Evolutionary conservation across 2,888 invertebrate genomes (phyloP).

Genomic region (Epirrhoe alternata): DNA sequence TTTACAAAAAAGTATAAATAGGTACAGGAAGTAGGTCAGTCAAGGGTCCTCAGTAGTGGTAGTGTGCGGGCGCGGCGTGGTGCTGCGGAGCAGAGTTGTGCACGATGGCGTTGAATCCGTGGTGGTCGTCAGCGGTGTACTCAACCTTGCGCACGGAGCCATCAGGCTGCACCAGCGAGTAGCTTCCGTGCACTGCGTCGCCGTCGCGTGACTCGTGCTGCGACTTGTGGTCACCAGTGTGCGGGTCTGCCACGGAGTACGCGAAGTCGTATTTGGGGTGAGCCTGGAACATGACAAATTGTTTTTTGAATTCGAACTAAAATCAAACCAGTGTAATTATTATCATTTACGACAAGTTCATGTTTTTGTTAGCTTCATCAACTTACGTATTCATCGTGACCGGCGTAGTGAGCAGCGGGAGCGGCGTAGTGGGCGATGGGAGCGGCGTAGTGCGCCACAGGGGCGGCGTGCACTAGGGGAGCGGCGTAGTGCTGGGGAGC

Average conservation of each 20-base stretch:
- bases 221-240: conserved; percentile 85
- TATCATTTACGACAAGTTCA: too few species aligned
- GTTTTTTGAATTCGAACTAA: background rate
- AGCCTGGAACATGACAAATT: conserved; percentile 50
- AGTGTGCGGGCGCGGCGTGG: conserved; percentile 65
- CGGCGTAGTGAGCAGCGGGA: conserved; percentile 50
- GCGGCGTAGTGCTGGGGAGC: conserved; percentile 56
- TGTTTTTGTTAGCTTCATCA: conserved; percentile 16
- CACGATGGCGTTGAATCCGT: conserved; percentile 74
- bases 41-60: conserved; percentile 54
- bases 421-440: conserved; percentile 53
- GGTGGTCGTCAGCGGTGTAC: conserved; percentile 66
- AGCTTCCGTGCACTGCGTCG: conserved; percentile 85
- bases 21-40: conserved; percentile 27
- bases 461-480: conserved; percentile 45
- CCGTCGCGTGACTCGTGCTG: conserved; percentile 82
- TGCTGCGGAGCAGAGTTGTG: conserved; percentile 72
- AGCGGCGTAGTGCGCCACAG: conserved; percentile 50
- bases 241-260: conserved; percentile 83
- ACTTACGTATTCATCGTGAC: conserved; percentile 55
- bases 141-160: conserved; percentile 81
- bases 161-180: conserved; percentile 83
- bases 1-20: conserved; percentile 49
- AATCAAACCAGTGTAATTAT: background rate
- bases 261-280: conserved; percentile 77